Conservation (phyloP, 64 coral and sea anemone species). For the Actinia equina region DNA sequence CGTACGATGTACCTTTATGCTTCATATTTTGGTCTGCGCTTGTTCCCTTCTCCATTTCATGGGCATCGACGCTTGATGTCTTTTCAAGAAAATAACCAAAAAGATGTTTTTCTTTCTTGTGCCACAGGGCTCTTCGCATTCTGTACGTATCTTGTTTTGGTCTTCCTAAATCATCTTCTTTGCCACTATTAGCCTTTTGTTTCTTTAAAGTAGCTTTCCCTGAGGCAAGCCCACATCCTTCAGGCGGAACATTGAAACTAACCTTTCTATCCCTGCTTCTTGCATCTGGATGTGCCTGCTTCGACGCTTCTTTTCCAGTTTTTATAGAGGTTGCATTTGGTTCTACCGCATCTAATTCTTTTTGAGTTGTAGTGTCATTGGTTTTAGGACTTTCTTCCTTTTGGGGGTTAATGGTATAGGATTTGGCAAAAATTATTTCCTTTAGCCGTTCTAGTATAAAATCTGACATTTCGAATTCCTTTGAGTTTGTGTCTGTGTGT, state of each 20-base stretch:
- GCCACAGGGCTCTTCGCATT: background rate
- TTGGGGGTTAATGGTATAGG: background rate
- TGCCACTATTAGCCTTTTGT: background rate
- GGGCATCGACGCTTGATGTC: background rate
- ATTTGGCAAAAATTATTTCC: slow-evolving; percentile 28
- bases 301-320: background rate
- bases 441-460: slow-evolving; percentile 56
- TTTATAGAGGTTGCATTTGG: background rate
- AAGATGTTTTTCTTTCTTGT: background rate
- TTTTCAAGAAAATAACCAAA: too few relatives aligned
- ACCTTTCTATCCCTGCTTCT: too few relatives aligned
- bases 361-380: background rate
- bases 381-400: background rate
- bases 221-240: background rate
- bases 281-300: background rate
- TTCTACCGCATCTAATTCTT: background rate
- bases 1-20: background rate
- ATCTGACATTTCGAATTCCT: slow-evolving; percentile 76
- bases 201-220: background rate
- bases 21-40: background rate
- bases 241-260: too few relatives aligned
- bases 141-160: background rate
- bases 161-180: background rate
- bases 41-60: background rate
- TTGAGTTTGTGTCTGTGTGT: slow-evolving; percentile 45